Conservation (phyloP, 2,113 vertebrate species). For the Hiodon tergisus region DNA sequence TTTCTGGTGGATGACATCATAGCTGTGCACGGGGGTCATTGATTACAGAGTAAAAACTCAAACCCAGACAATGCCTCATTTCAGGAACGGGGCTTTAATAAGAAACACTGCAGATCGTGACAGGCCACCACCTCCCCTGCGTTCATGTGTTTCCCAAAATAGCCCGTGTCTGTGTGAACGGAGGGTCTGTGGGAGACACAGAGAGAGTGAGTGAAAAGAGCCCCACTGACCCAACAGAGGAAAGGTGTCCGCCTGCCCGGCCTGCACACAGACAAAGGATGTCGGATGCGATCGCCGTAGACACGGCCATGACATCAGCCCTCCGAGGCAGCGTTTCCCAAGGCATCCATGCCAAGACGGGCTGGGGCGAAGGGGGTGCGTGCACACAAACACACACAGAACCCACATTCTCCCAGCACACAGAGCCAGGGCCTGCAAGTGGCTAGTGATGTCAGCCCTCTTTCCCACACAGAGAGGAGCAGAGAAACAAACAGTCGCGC, state of each 20-base stretch:
- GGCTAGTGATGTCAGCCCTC: slow-evolving; percentile 57
- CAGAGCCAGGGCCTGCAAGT: slow-evolving; percentile 44
- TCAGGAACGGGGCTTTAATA: slow-evolving; percentile 9
- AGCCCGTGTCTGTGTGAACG: slow-evolving; percentile 49
- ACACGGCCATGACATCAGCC: slow-evolving; percentile 64
- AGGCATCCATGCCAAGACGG: slow-evolving; percentile 19
- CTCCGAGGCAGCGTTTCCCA: slow-evolving; percentile 36
- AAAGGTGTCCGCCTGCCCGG: slow-evolving; percentile 36
- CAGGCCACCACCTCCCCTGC: slow-evolving; percentile 36
- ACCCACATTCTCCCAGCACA: slow-evolving; percentile 34
- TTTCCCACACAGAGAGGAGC: slow-evolving; percentile 51
- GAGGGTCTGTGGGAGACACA: slow-evolving; percentile 29
- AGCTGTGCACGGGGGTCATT: slow-evolving; percentile 32
- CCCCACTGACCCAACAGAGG: slow-evolving; percentile 36
- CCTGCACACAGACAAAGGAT: slow-evolving; percentile 70
- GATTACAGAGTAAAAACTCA: slow-evolving; percentile 38
- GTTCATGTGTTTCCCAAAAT: slow-evolving; percentile 59
- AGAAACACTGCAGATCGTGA: slow-evolving; percentile 29
- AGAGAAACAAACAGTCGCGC: slow-evolving; percentile 49
- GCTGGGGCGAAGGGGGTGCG: not conserved
- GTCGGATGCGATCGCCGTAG: slow-evolving; percentile 59
- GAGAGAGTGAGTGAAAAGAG: slow-evolving; percentile 33
- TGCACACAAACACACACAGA: slow-evolving; percentile 31
- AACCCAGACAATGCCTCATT: slow-evolving; percentile 22
- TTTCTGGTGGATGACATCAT: slow-evolving; percentile 33